Conservation (phyloP, 2,888 invertebrate species). For the Enchytraeus crypticus region DNA sequence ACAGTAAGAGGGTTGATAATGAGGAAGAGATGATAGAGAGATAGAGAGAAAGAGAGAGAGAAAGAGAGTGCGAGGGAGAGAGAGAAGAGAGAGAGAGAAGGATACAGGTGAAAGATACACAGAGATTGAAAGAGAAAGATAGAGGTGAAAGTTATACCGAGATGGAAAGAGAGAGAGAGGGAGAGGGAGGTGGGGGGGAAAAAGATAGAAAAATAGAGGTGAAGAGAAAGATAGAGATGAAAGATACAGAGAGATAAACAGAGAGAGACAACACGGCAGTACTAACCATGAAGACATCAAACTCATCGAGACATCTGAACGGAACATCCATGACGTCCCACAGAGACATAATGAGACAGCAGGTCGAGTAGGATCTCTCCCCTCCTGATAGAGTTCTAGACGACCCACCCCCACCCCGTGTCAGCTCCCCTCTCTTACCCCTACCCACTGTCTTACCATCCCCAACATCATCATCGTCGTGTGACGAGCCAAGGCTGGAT, state of each 20-base stretch:
- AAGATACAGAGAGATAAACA: neutral
- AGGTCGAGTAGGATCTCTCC: constrained; percentile 88
- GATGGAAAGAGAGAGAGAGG: too few species aligned
- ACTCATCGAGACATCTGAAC: constrained; percentile 88
- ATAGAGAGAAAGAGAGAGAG: too few species aligned
- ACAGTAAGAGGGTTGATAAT: too few species aligned
- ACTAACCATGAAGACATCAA: constrained; percentile 85
- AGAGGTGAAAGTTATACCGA: too few species aligned
- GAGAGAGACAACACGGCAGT: neutral
- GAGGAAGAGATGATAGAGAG: too few species aligned
- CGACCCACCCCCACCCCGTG: neutral
- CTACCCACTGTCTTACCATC: neutral
- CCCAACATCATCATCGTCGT: too few species aligned
- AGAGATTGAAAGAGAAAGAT: neutral
- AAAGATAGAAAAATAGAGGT: too few species aligned
- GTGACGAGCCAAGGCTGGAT: too few species aligned
- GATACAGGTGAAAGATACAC: neutral
- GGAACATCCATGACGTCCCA: constrained; percentile 88
- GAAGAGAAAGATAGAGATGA: too few species aligned
- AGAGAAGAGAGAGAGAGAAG: neutral
- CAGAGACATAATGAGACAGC: constrained; percentile 80
- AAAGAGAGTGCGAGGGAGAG: neutral
- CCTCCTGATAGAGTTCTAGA: constrained; percentile 74
- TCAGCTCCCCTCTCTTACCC: neutral
- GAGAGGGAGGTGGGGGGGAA: too few species aligned